These are phyloP conservation scores for fruit fly (Drosophila melanogaster) DNA, from an alignment of 1,140 invertebrate genomes.

Conservation along the genomic window DNA sequence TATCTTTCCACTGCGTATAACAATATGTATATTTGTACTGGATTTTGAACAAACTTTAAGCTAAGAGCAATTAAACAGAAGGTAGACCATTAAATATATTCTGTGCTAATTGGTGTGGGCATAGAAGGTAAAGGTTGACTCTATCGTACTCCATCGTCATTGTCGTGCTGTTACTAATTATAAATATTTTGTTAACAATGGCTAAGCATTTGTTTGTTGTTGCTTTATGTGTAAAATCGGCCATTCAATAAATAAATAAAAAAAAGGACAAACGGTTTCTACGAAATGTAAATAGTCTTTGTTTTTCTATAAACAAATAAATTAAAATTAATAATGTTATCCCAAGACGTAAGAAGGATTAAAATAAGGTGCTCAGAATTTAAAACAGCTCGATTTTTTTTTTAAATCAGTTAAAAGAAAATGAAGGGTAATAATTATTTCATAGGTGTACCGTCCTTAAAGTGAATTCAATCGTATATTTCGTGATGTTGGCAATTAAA, in stretches of 20 bases:
- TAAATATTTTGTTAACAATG: slow-evolving; percentile 30
- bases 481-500: background rate
- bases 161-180: slow-evolving; percentile 59
- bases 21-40: background rate
- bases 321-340: too few species aligned
- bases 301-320: too few species aligned
- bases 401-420: too few species aligned
- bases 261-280: slow-evolving; percentile 9
- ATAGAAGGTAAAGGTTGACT: slow-evolving; percentile 5
- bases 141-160: slow-evolving; percentile 31
- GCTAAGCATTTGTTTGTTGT: slow-evolving; percentile 35
- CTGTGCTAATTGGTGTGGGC: background rate
- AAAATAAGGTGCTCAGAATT: too few species aligned
- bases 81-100: too few species aligned
- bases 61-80: background rate
- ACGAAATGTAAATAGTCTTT: too few species aligned
- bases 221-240: slow-evolving; percentile 48
- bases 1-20: background rate
- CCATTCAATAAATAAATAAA: slow-evolving; percentile 53
- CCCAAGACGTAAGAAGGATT: too few species aligned
- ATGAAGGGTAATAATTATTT: too few species aligned
- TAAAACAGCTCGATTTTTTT: too few species aligned
- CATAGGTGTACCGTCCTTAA: too few species aligned
- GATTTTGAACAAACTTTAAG: background rate
- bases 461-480: background rate